Conservation (phyloP, 2,113 vertebrate species). For the Anhinga anhinga region DNA sequence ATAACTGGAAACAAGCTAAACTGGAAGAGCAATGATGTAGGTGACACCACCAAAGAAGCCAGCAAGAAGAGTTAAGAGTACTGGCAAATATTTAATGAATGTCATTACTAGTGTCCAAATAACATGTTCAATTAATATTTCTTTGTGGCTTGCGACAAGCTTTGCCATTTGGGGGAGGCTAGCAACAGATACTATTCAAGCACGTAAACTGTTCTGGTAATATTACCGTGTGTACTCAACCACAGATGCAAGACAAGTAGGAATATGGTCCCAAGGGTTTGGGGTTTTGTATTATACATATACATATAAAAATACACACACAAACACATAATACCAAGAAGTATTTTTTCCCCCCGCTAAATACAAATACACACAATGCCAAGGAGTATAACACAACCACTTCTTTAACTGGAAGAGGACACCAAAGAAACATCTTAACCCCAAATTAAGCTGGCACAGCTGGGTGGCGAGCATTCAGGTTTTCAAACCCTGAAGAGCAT, state of each 20-base stretch:
- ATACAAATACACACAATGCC: background rate
- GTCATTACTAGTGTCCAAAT: background rate
- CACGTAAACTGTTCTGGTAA: background rate
- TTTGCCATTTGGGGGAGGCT: background rate
- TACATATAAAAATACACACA: rapidly evolving
- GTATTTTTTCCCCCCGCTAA: background rate
- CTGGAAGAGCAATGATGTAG: background rate
- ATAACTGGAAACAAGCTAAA: background rate
- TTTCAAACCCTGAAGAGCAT: background rate
- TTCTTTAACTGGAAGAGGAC: background rate
- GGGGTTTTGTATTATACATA: background rate
- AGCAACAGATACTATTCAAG: background rate
- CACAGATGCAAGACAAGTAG: background rate
- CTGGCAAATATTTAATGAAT: background rate
- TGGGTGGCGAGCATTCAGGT: background rate
- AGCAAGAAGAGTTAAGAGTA: background rate
- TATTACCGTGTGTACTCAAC: background rate
- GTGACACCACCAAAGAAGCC: background rate
- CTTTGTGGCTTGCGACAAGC: background rate
- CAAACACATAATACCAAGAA: background rate
- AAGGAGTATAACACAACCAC: background rate
- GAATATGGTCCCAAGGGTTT: background rate
- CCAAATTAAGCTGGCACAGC: background rate
- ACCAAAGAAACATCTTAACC: background rate
- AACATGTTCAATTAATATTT: background rate